Percentiles rank a stretch among this genome's conserved stretches.
Conservation (phyloP, 2,888 invertebrate species). For the Pandemis cinnamomeana region DNA sequence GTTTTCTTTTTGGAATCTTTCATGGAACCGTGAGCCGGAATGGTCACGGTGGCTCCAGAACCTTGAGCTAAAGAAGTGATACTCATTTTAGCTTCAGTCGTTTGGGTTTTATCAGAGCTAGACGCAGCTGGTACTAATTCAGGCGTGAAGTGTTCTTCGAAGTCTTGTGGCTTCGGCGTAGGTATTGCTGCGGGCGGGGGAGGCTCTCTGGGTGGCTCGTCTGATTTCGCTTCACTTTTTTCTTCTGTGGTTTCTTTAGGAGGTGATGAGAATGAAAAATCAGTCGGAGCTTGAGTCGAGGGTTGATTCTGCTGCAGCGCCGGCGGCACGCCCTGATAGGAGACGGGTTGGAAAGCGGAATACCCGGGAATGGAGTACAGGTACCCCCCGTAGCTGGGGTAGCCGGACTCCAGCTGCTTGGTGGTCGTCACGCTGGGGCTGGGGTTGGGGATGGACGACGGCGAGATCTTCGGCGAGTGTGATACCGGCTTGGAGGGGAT, state of each 20-base stretch:
- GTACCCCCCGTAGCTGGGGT: constrained; percentile 70
- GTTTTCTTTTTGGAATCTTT: constrained; percentile 70
- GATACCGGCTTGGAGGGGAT: constrained; percentile 66
- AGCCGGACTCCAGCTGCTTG: constrained; percentile 67
- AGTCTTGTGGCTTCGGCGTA: constrained; percentile 60
- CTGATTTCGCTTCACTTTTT: constrained; percentile 49
- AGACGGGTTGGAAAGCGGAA: constrained; percentile 77
- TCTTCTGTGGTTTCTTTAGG: constrained; percentile 51
- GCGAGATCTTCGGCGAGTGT: constrained; percentile 77
- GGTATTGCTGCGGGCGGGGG: constrained; percentile 26
- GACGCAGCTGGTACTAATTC: constrained; percentile 64
- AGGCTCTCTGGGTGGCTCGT: constrained; percentile 43
- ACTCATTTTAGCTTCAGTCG: constrained; percentile 65
- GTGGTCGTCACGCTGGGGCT: constrained; percentile 73
- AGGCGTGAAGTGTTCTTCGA: constrained; percentile 73
- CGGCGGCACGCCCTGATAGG: constrained; percentile 57
- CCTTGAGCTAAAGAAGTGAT: constrained; percentile 68
- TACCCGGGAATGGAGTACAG: constrained; percentile 77
- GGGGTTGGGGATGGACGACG: constrained; percentile 79
- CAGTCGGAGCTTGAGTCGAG: constrained; percentile 51
- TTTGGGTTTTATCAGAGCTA: constrained; percentile 52
- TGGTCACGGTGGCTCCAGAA: constrained; percentile 65
- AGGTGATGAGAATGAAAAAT: constrained; percentile 52
- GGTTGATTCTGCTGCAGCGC: constrained; percentile 56
- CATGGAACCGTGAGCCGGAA: constrained; percentile 52